phyloP scores from a whole-genome alignment of 37 sponge, comb jelly and placozoan genomes.

The Petrosia ficiformis region DNA sequence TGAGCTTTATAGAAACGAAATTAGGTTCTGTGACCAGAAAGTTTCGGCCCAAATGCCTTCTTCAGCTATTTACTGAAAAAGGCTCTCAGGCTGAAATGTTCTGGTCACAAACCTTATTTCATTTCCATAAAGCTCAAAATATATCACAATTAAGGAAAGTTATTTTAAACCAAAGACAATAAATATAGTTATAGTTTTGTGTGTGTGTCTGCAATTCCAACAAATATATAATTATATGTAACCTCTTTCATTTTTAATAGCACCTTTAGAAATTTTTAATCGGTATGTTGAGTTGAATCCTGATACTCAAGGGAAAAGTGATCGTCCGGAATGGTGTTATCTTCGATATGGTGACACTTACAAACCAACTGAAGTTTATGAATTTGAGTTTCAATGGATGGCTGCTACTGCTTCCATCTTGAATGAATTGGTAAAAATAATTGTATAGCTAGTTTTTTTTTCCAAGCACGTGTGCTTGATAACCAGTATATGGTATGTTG shows the following conservation, averaged over 20 bases:
- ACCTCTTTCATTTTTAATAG: neutral
- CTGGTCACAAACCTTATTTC: too few relatives aligned
- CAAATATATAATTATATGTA: too few relatives aligned
- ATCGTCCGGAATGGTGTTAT: slow-evolving; percentile 72
- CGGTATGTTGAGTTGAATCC: slow-evolving; percentile 65
- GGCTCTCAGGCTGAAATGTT: too few relatives aligned
- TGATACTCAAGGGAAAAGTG: slow-evolving; percentile 58
- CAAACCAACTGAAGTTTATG: slow-evolving; percentile 53
- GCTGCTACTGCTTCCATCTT: slow-evolving; percentile 58
- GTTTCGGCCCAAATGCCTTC: too few relatives aligned
- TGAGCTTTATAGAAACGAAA: too few relatives aligned
- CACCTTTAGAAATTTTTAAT: neutral
- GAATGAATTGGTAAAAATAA: slow-evolving; percentile 42
- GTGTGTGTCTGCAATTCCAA: too few relatives aligned
- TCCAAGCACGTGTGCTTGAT: slow-evolving; percentile 1
- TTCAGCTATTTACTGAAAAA: too few relatives aligned
- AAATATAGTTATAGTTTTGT: too few relatives aligned
- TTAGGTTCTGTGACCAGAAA: too few relatives aligned
- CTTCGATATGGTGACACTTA: slow-evolving; percentile 65
- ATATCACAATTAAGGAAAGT: too few relatives aligned
- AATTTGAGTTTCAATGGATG: slow-evolving; percentile 80
- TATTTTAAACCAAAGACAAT: too few relatives aligned
- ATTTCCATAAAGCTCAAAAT: too few relatives aligned
- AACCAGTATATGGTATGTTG: neutral
- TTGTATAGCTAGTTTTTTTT: neutral